A percentile compares a stretch with the other conserved stretches of the same genome.
These are phyloP conservation scores for Cataglyphis cursor DNA, from an alignment of 2,888 invertebrate species.

Conservation along the genomic window DNA sequence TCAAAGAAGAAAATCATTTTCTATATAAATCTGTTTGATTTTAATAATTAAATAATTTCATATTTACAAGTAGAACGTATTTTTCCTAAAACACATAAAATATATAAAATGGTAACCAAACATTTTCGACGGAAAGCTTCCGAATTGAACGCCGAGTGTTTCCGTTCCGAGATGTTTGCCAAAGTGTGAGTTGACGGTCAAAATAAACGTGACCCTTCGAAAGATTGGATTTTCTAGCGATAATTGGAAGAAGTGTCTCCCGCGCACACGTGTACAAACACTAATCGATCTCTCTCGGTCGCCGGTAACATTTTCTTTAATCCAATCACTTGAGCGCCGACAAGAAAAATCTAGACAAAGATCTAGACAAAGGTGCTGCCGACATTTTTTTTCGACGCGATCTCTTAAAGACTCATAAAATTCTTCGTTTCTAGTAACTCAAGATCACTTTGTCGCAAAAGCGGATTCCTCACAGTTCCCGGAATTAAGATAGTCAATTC, in stretches of 20 bases:
- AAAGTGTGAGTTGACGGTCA: constrained; percentile 11
- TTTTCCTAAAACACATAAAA: background rate
- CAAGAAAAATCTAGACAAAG: constrained; percentile 48
- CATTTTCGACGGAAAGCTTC: background rate
- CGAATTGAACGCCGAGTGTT: background rate
- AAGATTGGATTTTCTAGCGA: constrained; percentile 45
- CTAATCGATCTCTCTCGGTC: background rate
- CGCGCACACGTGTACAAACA: constrained; percentile 39
- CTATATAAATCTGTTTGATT: background rate
- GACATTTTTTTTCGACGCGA: constrained; percentile 42
- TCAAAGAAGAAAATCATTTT: background rate
- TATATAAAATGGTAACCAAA: background rate
- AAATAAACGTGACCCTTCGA: constrained; percentile 16
- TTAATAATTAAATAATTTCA: background rate
- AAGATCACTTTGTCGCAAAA: constrained; percentile 64
- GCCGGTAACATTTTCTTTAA: constrained; percentile 49
- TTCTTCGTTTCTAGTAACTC: constrained; percentile 70
- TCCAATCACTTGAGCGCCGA: constrained; percentile 67
- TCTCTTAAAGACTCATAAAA: constrained; percentile 63
- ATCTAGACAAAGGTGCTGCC: background rate
- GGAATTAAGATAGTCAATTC: constrained; percentile 72
- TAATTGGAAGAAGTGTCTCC: constrained; percentile 23
- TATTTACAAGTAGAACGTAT: background rate
- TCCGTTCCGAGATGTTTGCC: background rate
- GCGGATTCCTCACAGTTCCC: constrained; percentile 69